Conservation (phyloP, 2,888 invertebrate genomes). For the Hermodice carunculata region DNA sequence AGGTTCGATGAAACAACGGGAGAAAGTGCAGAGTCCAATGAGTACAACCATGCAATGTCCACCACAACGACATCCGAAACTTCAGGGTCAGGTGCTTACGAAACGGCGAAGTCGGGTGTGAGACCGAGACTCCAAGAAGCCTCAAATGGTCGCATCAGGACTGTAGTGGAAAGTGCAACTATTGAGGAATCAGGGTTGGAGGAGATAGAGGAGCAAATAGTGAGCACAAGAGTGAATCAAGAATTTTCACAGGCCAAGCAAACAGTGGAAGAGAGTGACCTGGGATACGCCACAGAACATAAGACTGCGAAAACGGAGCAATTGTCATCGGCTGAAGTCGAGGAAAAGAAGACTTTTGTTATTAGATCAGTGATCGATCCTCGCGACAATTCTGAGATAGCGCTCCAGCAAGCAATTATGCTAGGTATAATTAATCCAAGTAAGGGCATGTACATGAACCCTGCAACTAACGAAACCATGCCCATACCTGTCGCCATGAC, state of each 20-base stretch:
- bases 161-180: no score
- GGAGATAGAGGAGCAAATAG: background rate
- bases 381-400: constrained; percentile 11
- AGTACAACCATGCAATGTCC: background rate
- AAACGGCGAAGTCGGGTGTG: background rate
- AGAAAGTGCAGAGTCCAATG: background rate
- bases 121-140: no score
- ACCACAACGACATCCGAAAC: background rate
- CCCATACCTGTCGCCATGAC: constrained; percentile 60
- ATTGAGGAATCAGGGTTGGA: background rate
- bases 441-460: constrained; percentile 50
- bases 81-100: background rate
- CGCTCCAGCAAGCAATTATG: constrained; percentile 58
- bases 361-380: constrained; percentile 36
- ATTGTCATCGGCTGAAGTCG: constrained; percentile 55
- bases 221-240: background rate
- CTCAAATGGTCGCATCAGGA: no score
- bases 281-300: constrained; percentile 35
- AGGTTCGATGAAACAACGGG: no score
- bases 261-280: constrained; percentile 17
- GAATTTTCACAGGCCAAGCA: background rate
- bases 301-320: constrained; percentile 54
- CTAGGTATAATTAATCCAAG: constrained; percentile 55
- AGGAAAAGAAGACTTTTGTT: constrained; percentile 60
- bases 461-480: constrained; percentile 46